Percentiles rank a stretch among this genome's conserved stretches.
These are phyloP conservation scores for Schlechtendalia chinensis DNA, from an alignment of 1,140 invertebrate genomes.

Conservation along the genomic window DNA sequence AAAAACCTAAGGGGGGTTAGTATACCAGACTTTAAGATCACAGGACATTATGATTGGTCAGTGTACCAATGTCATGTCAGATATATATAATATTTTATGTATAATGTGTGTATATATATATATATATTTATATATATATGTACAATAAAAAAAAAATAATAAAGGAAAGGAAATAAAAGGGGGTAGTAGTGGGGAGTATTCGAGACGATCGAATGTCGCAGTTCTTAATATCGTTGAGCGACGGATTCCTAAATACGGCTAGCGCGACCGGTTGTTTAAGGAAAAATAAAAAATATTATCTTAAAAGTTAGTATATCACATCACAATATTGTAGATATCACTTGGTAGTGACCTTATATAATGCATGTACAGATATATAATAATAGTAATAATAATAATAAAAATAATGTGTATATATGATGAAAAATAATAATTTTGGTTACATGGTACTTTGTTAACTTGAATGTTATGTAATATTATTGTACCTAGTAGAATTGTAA, in stretches of 20 bases:
- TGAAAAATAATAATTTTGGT: slow-evolving; percentile 13
- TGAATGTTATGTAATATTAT: slow-evolving; percentile 41
- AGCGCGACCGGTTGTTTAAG: slow-evolving; percentile 9
- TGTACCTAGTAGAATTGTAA: slow-evolving; percentile 37
- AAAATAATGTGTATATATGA: too few species aligned
- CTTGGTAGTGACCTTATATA: slow-evolving; percentile 34
- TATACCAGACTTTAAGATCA: slow-evolving; percentile 40
- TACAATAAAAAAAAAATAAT: slow-evolving; percentile 5
- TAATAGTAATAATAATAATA: background rate
- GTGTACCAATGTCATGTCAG: slow-evolving; percentile 9
- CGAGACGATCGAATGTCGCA: background rate
- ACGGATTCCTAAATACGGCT: slow-evolving; percentile 16
- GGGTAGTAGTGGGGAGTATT: background rate
- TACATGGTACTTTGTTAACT: slow-evolving; percentile 40
- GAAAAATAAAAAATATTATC: slow-evolving; percentile 12
- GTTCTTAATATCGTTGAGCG: slow-evolving; percentile 14
- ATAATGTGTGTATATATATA: slow-evolving; percentile 7
- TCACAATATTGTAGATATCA: slow-evolving; percentile 41
- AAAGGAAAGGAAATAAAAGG: slow-evolving; percentile 4
- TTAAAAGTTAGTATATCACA: slow-evolving; percentile 42
- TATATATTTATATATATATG: background rate
- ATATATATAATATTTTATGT: too few species aligned
- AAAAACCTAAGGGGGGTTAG: slow-evolving; percentile 26
- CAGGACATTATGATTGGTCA: slow-evolving; percentile 28
- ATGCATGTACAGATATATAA: slow-evolving; percentile 25